These are phyloP conservation scores for Amphiduros pacificus DNA, from an alignment of 2,888 invertebrate species.

Conservation along the genomic window DNA sequence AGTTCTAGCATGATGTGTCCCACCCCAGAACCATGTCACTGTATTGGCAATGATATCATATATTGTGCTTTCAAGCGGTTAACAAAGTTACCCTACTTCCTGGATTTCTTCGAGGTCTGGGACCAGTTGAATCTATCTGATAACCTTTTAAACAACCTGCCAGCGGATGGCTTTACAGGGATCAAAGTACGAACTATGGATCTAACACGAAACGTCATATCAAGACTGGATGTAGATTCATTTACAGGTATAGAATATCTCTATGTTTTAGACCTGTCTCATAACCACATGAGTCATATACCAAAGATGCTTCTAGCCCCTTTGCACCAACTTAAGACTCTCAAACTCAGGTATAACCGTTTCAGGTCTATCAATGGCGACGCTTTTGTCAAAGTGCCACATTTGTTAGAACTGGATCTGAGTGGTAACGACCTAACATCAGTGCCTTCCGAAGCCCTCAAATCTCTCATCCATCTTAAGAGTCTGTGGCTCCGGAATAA, in stretches of 20 bases:
- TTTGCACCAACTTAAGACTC: constrained; percentile 6
- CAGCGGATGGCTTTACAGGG: constrained; percentile 18
- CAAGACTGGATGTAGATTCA: constrained; percentile 8
- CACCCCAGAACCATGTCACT: constrained; percentile 23
- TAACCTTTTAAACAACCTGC: constrained; percentile 20
- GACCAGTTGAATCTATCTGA: constrained; percentile 23
- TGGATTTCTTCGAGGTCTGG: constrained; percentile 23
- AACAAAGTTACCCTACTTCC: constrained; percentile 20
- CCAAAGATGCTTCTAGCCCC: constrained; percentile 11
- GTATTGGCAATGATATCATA: constrained; percentile 23
- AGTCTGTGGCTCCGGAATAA: constrained; percentile 25
- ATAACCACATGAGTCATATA: constrained; percentile 18
- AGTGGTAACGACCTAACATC: constrained; percentile 23
- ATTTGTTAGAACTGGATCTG: constrained; percentile 21
- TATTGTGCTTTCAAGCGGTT: constrained; percentile 24
- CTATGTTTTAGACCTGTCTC: constrained; percentile 20
- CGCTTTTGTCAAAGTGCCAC: constrained; percentile 14
- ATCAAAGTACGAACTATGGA: constrained; percentile 18
- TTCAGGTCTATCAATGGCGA: constrained; percentile 11
- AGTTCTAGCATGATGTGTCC: constrained; percentile 27
- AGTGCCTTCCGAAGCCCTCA: constrained; percentile 20
- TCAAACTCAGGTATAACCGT: constrained; percentile 26
- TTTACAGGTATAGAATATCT: constrained; percentile 23
- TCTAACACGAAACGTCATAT: constrained; percentile 21
- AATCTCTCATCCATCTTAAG: constrained; percentile 14